Conservation (phyloP, 2,797 vertebrate species). For the Crenuchus spilurus region DNA sequence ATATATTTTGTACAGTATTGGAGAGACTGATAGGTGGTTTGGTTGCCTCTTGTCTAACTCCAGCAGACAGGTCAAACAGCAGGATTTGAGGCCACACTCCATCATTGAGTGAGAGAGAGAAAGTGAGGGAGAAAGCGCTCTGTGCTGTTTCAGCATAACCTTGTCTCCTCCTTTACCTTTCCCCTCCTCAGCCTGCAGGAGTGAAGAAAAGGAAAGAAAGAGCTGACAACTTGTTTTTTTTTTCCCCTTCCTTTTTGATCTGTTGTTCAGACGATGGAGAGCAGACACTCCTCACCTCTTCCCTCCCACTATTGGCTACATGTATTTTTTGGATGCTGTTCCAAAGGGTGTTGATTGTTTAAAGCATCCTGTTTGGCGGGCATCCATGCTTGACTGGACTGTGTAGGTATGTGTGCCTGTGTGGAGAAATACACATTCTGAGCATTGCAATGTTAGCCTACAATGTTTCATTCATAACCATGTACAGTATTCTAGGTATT, state of each 20-base stretch:
- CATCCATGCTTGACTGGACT: not conserved
- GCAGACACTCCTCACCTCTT: conserved; percentile 12
- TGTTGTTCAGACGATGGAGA: conserved; percentile 32
- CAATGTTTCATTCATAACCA: no score
- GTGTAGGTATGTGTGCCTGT: not conserved
- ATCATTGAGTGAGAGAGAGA: conserved; percentile 5
- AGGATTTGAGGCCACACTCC: conserved; percentile 17
- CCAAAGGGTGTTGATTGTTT: conserved; percentile 5
- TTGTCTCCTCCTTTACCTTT: conserved; percentile 30
- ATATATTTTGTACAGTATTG: no score
- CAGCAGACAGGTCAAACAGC: conserved; percentile 33
- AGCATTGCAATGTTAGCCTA: no score
- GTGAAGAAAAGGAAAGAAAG: conserved; percentile 21
- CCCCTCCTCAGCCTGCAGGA: conserved; percentile 9
- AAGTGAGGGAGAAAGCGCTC: conserved; percentile 1
- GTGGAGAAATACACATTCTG: no score
- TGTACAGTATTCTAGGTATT: no score
- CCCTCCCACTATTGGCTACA: conserved; percentile 7
- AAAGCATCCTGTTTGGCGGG: not conserved
- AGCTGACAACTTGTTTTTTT: conserved; percentile 28
- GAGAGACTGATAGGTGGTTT: no score
- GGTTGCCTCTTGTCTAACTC: no score
- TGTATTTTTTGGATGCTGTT: not conserved
- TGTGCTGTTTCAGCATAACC: conserved; percentile 46
- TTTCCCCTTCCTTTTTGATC: conserved; percentile 19